Base-by-base conservation (phyloP, 2,113 vertebrate genomes). In the Thomomys bottae region DNA sequence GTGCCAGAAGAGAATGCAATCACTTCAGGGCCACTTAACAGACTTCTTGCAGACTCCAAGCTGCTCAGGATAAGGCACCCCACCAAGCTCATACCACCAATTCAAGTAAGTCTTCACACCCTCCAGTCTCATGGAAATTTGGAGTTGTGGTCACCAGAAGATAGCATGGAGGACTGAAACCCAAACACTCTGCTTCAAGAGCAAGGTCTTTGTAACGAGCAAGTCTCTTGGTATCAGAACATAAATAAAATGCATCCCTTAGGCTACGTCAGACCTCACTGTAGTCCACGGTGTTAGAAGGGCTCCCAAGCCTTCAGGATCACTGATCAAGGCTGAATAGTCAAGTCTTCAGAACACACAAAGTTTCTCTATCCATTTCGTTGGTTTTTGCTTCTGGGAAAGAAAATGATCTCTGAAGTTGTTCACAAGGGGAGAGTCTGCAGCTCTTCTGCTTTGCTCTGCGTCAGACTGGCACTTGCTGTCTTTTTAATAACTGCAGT, bases 161-260 rank as follows among this genome's bases (percentile, higher is more conserved):
- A 38, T 14, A 42, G 14, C 14, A 28, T 0, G 54, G n/a, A 23
- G 15, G 84, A 34, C 34, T 66, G 61, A 67, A 66, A 23, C n/a
- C 30, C 24, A 72, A 59, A 38, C 18, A 49, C 77, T 90, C 42
- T 66, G 87, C 70, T 83, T 57, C 32, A 86, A 38, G 32, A 88
- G 32, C 17, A 57, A 54, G 23, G 17, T 70, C 61, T 59, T 87
- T 73, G 82, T 49, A 87, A 38, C 38, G 59, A 34, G 63, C 67
- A 89, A 26, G 83, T 10, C 42, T 8, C 36, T 94, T 88, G 36
- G 75, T 28, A 78, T n/a, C 32, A 83, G 87, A 78, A 77, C 57
- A 70, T 23, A 94, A 89, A 95, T 54, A 92, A 23, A 92, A 24
- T 96, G 96, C 95, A 96, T 96, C 95, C 57, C 36, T 77, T 67